Base-by-base conservation (phyloP, 2,888 invertebrate genomes). In the Spisula solida region DNA sequence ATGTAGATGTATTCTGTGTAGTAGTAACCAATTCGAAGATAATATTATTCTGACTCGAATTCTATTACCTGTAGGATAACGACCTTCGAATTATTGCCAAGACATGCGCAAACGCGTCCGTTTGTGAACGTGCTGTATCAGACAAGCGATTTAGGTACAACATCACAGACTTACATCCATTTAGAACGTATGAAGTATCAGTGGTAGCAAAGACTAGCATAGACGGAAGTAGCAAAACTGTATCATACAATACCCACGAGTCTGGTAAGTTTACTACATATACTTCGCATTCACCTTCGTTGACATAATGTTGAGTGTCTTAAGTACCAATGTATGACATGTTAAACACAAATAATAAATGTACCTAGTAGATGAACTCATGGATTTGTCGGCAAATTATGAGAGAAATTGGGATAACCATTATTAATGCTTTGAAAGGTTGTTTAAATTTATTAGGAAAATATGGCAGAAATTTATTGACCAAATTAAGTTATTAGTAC, bases 161-260 rank as follows among this genome's bases (percentile, higher is more conserved):
- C 18, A 81, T 55, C 29, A 0, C 25, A 16, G 81, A 29, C 16
- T 29, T 81, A 81, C 81, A 81, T 55, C 51, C 81, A 29, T 81
- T 55, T 51, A 51, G 81, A 81, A 81, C 25, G n/a, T 81, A 81
- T 55, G 51, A 48, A 25, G 18, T 81, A 20, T 29, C 25, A 2
- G 31, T 81, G 6, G 25, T 31, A 55, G 81, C 81, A 25, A 51
- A 29, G 16, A 81, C 81, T 10, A 81, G 18, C 25, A 16, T n/a
- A 55, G 16, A 12, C 14, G 81, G 81, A 29, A 20, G 16, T 55
- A 18, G 10, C n/a, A 16, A 25, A 29, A 29, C 25, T 8, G 14
- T 6, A 81, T 55, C 29, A 25, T 31, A 16, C 29, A 18, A 16
- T 29, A 81, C 81, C 10, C 1, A 55, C 4, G 81, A 81, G 55